Percentiles rank a stretch among this genome's conserved stretches.
Conservation (phyloP, 2,888 invertebrate species). For the Ornithoptera priamus region DNA sequence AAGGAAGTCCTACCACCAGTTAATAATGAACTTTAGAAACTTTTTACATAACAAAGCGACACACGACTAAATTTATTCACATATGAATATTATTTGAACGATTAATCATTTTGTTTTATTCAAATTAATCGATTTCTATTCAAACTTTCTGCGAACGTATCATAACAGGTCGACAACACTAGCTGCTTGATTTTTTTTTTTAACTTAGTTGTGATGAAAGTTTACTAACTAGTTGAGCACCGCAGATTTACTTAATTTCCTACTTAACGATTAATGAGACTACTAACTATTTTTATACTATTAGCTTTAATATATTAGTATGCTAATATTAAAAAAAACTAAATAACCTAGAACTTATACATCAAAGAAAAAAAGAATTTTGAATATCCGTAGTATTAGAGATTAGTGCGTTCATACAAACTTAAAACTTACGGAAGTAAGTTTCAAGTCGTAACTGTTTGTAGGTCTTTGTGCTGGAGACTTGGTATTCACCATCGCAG, state of each 20-base stretch:
- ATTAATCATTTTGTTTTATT: not conserved
- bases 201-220: not conserved
- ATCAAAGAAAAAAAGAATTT: not conserved
- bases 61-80: not conserved
- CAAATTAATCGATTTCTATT: conserved; percentile 1
- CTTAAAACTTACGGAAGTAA: too few species aligned
- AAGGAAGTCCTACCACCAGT: too few species aligned
- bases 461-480: too few species aligned
- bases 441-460: too few species aligned
- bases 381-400: too few species aligned
- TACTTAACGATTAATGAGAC: not conserved
- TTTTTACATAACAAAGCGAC: not conserved
- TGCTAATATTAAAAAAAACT: not conserved
- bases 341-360: not conserved
- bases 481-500: too few species aligned
- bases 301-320: not conserved
- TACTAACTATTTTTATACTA: not conserved
- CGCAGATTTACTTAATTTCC: not conserved
- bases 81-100: not conserved
- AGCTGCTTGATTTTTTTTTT: not conserved
- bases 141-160: conserved; percentile 1
- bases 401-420: too few species aligned
- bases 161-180: not conserved
- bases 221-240: not conserved
- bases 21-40: not conserved